Evolutionary conservation across 1,140 invertebrate species (phyloP).

Genomic region (Elysia chlorotica): DNA sequence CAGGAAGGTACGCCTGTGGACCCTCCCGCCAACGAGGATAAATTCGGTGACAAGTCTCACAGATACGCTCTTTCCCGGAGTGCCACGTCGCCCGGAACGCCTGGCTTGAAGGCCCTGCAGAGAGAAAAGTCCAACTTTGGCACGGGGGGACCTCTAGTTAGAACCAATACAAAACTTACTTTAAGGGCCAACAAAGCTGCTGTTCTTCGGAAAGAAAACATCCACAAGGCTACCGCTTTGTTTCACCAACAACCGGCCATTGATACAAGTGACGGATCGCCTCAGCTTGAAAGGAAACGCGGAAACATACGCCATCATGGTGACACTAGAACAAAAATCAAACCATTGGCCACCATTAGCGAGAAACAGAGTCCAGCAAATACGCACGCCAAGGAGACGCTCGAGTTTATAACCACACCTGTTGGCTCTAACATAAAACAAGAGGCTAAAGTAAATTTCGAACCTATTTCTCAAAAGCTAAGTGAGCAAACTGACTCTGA

Average conservation of each 20-base stretch:
- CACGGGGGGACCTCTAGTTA: background rate
- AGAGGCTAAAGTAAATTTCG: no score
- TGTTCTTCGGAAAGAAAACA: background rate
- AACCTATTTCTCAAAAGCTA: no score
- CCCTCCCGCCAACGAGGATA: background rate
- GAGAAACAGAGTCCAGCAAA: no score
- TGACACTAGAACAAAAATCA: background rate
- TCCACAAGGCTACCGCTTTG: background rate
- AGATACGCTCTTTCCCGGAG: background rate
- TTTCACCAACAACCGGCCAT: background rate
- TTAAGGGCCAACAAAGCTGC: background rate
- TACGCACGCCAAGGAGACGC: no score
- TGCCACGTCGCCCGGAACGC: background rate
- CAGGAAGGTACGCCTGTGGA: constrained; percentile 12
- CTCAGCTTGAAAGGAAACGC: background rate
- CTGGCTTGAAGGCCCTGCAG: background rate
- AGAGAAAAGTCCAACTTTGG: background rate
- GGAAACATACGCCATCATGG: background rate
- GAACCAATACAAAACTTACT: background rate
- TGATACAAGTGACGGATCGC: background rate
- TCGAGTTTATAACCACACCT: no score
- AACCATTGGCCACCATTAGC: background rate
- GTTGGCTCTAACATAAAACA: no score
- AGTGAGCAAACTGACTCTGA: no score
- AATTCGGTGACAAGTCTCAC: background rate